These are phyloP conservation scores for Globodera rostochiensis DNA, from an alignment of 1,140 invertebrate species.

Conservation along the genomic window DNA sequence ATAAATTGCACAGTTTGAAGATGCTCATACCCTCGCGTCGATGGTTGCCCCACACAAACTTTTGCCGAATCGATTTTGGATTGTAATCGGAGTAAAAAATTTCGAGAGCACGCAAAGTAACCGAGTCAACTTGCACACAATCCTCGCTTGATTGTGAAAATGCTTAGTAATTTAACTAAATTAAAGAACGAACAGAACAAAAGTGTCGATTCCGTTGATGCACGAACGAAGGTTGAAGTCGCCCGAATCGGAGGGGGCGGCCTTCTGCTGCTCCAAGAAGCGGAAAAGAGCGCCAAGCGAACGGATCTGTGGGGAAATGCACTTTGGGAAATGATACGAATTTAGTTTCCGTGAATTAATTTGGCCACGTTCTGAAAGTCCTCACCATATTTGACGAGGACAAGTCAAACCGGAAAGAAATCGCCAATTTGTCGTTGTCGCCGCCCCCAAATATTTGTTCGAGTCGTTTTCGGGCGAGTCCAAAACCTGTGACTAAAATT, in stretches of 20 bases:
- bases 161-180: not conserved
- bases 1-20: slow-evolving; percentile 55
- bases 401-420: slow-evolving; percentile 35
- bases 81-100: slow-evolving; percentile 52
- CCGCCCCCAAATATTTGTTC: slow-evolving; percentile 28
- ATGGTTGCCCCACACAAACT: slow-evolving; percentile 44
- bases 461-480: slow-evolving; percentile 28
- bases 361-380: slow-evolving; percentile 7
- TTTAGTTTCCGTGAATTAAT: not conserved
- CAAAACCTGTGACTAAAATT: slow-evolving; percentile 16
- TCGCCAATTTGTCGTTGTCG: slow-evolving; percentile 13
- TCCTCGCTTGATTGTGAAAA: slow-evolving; percentile 44
- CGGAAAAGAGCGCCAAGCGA: slow-evolving; percentile 52
- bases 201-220: slow-evolving; percentile 32
- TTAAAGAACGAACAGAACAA: slow-evolving; percentile 36
- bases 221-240: slow-evolving; percentile 25
- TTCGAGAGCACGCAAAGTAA: slow-evolving; percentile 45
- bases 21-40: slow-evolving; percentile 46
- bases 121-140: slow-evolving; percentile 44
- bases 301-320: slow-evolving; percentile 36
- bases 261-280: slow-evolving; percentile 46
- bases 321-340: not conserved
- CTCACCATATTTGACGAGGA: slow-evolving; percentile 33
- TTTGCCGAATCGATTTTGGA: slow-evolving; percentile 34
- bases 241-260: slow-evolving; percentile 47